Conservation (phyloP, 2,113 vertebrate genomes). For the Vulpes ferrilata region DNA sequence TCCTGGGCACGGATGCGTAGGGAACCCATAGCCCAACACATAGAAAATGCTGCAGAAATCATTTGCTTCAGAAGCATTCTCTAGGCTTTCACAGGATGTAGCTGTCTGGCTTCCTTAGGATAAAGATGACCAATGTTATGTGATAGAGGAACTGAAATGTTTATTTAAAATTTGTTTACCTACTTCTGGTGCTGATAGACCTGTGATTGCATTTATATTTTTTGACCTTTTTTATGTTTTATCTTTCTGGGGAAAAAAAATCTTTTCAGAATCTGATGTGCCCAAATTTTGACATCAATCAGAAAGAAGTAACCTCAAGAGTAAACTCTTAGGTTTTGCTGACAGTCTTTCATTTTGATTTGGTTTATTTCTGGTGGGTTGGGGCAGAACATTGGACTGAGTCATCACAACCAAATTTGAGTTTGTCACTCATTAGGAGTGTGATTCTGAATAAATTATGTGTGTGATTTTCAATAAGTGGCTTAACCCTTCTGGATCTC, state of each 20-base stretch:
- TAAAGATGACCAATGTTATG: neutral
- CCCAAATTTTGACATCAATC: neutral
- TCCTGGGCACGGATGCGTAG: conserved; percentile 52
- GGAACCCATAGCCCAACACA: conserved; percentile 3
- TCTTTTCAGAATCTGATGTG: neutral
- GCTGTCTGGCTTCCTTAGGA: conserved; percentile 33
- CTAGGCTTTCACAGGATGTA: conserved; percentile 30
- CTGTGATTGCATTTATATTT: neutral
- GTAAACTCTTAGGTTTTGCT: neutral
- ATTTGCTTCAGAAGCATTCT: conserved; percentile 46
- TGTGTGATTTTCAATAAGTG: neutral
- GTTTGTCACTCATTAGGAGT: neutral
- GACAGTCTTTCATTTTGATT: neutral
- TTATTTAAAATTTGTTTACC: neutral
- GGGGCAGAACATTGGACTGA: neutral
- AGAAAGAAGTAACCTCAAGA: neutral
- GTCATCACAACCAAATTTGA: neutral
- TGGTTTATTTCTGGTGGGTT: neutral
- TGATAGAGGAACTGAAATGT: conserved; percentile 19
- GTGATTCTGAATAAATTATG: neutral
- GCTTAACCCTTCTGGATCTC: neutral
- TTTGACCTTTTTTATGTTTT: neutral
- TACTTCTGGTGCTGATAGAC: conserved; percentile 4
- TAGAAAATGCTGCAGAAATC: conserved; percentile 28
- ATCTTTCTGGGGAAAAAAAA: neutral